Evolutionary conservation across 2,113 vertebrate genomes (phyloP).

Genomic region (Gambusia holbrooki): DNA sequence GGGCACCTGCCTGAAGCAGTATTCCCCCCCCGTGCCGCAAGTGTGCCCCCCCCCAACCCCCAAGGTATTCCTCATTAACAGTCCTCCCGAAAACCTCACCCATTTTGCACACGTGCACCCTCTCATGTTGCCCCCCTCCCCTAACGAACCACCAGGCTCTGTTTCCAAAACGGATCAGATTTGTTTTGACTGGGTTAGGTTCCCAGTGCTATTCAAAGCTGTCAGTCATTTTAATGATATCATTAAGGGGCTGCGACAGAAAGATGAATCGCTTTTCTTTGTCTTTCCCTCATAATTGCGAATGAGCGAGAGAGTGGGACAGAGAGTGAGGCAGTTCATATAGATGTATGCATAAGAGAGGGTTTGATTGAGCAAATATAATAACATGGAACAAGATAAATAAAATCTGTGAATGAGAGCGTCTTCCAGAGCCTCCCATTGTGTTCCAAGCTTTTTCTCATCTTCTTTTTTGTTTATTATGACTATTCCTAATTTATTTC

Average conservation of each 20-base stretch:
- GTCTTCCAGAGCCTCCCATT: constrained; percentile 55
- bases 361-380: constrained; percentile 79
- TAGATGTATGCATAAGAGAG: constrained; percentile 74
- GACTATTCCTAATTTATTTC: constrained; percentile 69
- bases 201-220: constrained; percentile 76
- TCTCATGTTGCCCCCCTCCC: constrained; percentile 54
- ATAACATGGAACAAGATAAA: constrained; percentile 76
- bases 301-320: constrained; percentile 59
- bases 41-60: constrained; percentile 45
- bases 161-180: constrained; percentile 79
- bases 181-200: constrained; percentile 80
- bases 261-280: constrained; percentile 82
- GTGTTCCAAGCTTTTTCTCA: constrained; percentile 35
- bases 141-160: constrained; percentile 75
- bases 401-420: constrained; percentile 76
- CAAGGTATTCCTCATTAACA: constrained; percentile 72
- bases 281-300: constrained; percentile 81
- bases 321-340: constrained; percentile 71
- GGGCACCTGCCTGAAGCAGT: constrained; percentile 69
- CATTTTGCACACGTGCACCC: constrained; percentile 27
- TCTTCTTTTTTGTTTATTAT: constrained; percentile 69
- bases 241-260: constrained; percentile 79
- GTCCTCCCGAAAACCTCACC: constrained; percentile 32
- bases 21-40: constrained; percentile 51
- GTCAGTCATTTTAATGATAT: constrained; percentile 85